These are phyloP conservation scores for Aphelenchoides bicaudatus DNA, from an alignment of 2,888 invertebrate genomes.

Conservation along the genomic window DNA sequence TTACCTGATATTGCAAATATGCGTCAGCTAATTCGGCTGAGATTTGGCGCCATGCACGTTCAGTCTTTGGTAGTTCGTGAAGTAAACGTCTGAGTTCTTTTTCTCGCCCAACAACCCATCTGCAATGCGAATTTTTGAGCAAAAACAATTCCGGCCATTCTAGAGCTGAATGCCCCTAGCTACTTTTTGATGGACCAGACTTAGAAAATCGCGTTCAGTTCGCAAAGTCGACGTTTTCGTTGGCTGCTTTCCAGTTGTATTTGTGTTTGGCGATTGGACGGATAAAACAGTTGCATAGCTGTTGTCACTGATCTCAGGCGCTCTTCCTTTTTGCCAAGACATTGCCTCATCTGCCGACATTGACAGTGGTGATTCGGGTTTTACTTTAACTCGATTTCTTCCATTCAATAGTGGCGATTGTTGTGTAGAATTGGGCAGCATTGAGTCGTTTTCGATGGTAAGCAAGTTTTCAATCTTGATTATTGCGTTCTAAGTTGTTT, in stretches of 20 bases:
- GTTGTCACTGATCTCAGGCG: too few species aligned
- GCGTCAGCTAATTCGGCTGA: constrained; percentile 4
- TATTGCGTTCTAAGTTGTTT: constrained; percentile 30
- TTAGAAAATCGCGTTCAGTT: too few species aligned
- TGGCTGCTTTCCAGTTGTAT: too few species aligned
- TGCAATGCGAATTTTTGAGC: constrained; percentile 36
- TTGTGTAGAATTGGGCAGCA: background rate
- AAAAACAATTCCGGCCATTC: constrained; percentile 41
- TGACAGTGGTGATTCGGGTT: background rate
- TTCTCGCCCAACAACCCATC: constrained; percentile 27
- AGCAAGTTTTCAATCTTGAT: constrained; percentile 31
- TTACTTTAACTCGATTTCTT: too few species aligned
- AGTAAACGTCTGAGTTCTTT: constrained; percentile 12
- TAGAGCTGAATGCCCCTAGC: too few species aligned
- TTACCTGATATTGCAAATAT: constrained; percentile 22
- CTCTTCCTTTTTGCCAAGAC: too few species aligned
- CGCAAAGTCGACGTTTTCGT: too few species aligned
- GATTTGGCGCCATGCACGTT: background rate
- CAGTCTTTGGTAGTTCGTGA: too few species aligned
- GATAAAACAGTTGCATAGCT: too few species aligned
- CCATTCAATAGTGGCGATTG: constrained; percentile 1
- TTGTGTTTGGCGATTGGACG: too few species aligned
- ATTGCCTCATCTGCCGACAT: constrained; percentile 1
- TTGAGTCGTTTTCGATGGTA: constrained; percentile 24
- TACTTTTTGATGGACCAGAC: too few species aligned